Base-by-base conservation (phyloP, 2,797 vertebrate species). In the Setipinna tenuifilis region DNA sequence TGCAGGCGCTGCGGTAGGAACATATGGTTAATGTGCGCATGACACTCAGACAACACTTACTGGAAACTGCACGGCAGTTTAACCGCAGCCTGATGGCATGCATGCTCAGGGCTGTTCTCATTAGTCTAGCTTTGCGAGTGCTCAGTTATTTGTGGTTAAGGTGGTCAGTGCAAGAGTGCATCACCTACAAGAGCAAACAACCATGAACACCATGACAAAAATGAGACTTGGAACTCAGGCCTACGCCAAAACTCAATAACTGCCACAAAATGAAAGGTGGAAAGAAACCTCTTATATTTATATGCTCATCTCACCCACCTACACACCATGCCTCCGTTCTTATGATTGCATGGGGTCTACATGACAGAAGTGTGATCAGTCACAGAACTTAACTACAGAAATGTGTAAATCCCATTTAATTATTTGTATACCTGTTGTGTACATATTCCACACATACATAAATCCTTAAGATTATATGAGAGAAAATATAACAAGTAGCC, bases 51-150 rank as follows among this genome's bases (percentile, higher is more conserved):
- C 75, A 68, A 17, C 21, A 80, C 82, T 86, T 88, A 85, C 84
- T 88, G 88, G 86, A 88, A 89, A 50, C 25, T 80, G 85, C 50
- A 61, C 62, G 84, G 44, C 83, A 84, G 86, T 84, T 88, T 87
- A 65, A 88, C 88, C 88, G 85, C 88, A 90, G 48, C 58, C 25
- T 85, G 85, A 87, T 85, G 57, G 85, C 57, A 75, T 84, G 85
- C 87, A 87, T 81, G 83, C 71, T 85, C 62, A 68, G 82, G 50
- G 31, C 28, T 83, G 84, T 82, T 84, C 44, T 44, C 62, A 82
- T 68, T 83, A 31, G 85, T 81, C 41, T 84, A 44, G 25, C 62
- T 7, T 35, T 78, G 35, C 35, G 21, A 41, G 14, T 21, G 17
- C 71, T 41, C 80, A 82, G 84, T 83, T 87, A 86, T 86, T 85